Conservation (phyloP, 2,888 invertebrate genomes). For the Drosophila nr. medialis region DNA sequence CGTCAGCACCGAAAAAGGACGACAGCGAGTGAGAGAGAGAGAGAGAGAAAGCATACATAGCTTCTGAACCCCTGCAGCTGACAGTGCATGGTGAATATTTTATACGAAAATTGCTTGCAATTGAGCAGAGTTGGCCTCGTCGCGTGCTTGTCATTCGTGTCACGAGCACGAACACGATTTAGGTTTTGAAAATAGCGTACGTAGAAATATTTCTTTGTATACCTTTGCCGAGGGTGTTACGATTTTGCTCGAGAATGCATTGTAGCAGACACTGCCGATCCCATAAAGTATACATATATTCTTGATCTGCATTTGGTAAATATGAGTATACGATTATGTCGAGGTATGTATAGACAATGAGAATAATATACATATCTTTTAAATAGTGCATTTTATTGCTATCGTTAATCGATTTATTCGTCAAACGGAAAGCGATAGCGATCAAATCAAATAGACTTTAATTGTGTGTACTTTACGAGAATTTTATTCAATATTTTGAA, state of each 20-base stretch:
- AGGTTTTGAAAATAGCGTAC: no score
- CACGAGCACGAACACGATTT: background rate
- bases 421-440: background rate
- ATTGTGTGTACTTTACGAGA: background rate
- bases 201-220: background rate
- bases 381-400: background rate
- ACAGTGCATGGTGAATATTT: background rate
- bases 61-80: conserved; percentile 41
- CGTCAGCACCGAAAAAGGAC: background rate
- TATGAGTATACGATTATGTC: background rate
- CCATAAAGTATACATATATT: background rate
- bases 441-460: background rate
- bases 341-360: background rate
- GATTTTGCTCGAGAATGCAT: background rate
- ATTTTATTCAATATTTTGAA: background rate
- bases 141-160: background rate
- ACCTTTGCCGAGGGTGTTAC: background rate
- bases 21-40: background rate
- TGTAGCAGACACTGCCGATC: no score
- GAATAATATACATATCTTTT: background rate
- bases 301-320: background rate
- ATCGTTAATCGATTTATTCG: background rate
- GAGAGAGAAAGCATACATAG: background rate
- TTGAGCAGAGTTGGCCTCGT: background rate
- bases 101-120: background rate